Conservation (phyloP, 2,888 invertebrate genomes). For the Paralinhomoeus sp. region DNA sequence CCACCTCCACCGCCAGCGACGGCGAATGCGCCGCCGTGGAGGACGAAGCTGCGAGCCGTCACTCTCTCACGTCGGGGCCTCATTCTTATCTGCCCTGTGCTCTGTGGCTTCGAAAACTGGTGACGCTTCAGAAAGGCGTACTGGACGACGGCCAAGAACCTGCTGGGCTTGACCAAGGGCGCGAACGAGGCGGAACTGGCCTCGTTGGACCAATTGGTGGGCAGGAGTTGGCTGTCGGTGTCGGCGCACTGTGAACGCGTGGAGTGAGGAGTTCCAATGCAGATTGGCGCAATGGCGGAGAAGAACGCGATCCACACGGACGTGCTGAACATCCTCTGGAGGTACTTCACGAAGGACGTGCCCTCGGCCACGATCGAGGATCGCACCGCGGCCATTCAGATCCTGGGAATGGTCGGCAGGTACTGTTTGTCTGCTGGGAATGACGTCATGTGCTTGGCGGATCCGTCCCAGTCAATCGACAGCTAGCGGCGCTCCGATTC, state of each 20-base stretch:
- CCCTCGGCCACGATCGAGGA: slow-evolving; percentile 46
- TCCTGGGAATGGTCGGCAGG: slow-evolving; percentile 52
- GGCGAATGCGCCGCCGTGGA: no score
- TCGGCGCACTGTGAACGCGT: not conserved
- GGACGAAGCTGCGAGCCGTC: no score
- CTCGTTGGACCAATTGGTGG: slow-evolving; percentile 38
- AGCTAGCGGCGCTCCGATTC: slow-evolving; percentile 22
- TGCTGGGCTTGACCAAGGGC: slow-evolving; percentile 37
- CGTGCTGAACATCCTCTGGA: slow-evolving; percentile 49
- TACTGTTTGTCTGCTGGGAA: slow-evolving; percentile 14
- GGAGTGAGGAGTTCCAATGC: slow-evolving; percentile 1
- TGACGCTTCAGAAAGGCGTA: not conserved
- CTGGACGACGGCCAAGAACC: slow-evolving; percentile 36
- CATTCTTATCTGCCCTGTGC: not conserved
- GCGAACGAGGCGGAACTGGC: slow-evolving; percentile 38
- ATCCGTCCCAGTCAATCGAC: not conserved
- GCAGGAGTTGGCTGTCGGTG: slow-evolving; percentile 3
- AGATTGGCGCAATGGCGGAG: slow-evolving; percentile 39
- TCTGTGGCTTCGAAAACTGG: not conserved
- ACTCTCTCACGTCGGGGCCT: not conserved
- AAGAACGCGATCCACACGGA: slow-evolving; percentile 36
- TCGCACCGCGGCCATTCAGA: slow-evolving; percentile 46
- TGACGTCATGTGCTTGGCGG: not conserved
- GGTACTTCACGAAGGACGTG: slow-evolving; percentile 48
- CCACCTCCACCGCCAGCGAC: no score